Evolutionary conservation across 1,140 invertebrate genomes (phyloP).

Genomic region (Drosophila kanapiae): DNA sequence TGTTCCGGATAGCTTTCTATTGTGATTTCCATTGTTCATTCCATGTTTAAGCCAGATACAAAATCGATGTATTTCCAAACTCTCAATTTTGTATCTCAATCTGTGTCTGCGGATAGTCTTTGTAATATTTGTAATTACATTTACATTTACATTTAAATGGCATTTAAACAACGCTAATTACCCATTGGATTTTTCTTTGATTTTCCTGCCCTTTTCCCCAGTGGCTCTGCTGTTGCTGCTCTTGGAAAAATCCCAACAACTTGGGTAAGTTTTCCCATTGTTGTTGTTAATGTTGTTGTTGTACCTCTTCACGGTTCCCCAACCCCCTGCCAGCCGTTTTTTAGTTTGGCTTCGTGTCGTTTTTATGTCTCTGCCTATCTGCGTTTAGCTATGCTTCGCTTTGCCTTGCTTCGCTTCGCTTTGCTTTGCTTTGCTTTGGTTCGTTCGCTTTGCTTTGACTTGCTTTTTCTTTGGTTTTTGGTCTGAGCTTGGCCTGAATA

Average conservation of each 20-base stretch:
- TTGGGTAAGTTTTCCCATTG: conserved; percentile 17
- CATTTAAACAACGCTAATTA: conserved; percentile 21
- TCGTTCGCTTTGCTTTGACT: conserved; percentile 36
- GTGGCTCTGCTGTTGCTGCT: conserved; percentile 1
- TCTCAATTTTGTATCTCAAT: conserved; percentile 7
- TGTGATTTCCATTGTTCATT: not conserved
- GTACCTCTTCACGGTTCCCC: not conserved
- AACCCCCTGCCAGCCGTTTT: conserved; percentile 8
- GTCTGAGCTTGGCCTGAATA: conserved; percentile 69
- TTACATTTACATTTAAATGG: conserved; percentile 15
- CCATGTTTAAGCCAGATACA: no score
- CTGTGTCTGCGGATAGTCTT: not conserved
- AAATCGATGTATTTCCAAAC: not conserved
- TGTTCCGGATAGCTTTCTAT: not conserved
- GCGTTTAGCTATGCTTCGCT: conserved; percentile 43
- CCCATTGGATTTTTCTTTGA: conserved; percentile 9
- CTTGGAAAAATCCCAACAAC: conserved; percentile 35
- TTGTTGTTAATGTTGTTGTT: conserved; percentile 14
- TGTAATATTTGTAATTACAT: conserved; percentile 20
- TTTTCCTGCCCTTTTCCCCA: conserved; percentile 24
- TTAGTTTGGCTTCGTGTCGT: conserved; percentile 36
- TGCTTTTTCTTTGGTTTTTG: conserved; percentile 59
- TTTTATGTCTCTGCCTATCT: conserved; percentile 53
- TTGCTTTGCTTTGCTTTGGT: conserved; percentile 42
- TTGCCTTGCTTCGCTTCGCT: conserved; percentile 45